phyloP scores from a whole-genome alignment of 2,797 vertebrate genomes.

The Acanthurus leucopareius region DNA sequence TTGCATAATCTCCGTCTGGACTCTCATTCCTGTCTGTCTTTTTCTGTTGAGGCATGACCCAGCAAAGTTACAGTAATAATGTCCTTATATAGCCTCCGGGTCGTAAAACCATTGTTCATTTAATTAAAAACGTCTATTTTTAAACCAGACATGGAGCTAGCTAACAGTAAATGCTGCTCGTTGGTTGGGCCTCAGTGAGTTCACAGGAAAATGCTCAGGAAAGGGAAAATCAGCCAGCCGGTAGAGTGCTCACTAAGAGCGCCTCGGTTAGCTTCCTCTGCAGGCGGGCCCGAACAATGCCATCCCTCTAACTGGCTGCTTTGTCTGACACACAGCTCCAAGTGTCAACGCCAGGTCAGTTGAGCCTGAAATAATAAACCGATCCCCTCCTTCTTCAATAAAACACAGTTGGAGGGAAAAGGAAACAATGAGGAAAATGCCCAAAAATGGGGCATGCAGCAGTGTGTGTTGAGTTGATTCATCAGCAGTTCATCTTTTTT shows the following conservation, averaged over 20 bases:
- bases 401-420: not conserved
- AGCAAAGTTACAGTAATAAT: not conserved
- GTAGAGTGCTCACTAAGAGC: slow-evolving; percentile 6
- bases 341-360: slow-evolving; percentile 16
- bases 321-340: not conserved
- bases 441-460: not conserved
- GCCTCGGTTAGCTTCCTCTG: slow-evolving; percentile 53
- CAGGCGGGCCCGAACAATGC: slow-evolving; percentile 42
- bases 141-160: slow-evolving; percentile 2
- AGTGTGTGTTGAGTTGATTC: not conserved
- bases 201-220: slow-evolving; percentile 49
- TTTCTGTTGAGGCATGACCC: not conserved
- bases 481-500: not conserved
- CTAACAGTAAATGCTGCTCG: slow-evolving; percentile 31
- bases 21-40: not conserved
- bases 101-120: slow-evolving; percentile 43
- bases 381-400: not conserved
- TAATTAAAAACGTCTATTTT: slow-evolving; percentile 45
- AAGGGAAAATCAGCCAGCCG: slow-evolving; percentile 25
- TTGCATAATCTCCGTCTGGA: not conserved
- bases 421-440: not conserved
- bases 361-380: slow-evolving; percentile 29
- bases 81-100: slow-evolving; percentile 11
- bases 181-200: slow-evolving; percentile 11
- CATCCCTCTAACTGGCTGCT: slow-evolving; percentile 22